These are phyloP conservation scores for Dryoscopus gambensis DNA, from an alignment of 2,113 vertebrate species.

Conservation along the genomic window DNA sequence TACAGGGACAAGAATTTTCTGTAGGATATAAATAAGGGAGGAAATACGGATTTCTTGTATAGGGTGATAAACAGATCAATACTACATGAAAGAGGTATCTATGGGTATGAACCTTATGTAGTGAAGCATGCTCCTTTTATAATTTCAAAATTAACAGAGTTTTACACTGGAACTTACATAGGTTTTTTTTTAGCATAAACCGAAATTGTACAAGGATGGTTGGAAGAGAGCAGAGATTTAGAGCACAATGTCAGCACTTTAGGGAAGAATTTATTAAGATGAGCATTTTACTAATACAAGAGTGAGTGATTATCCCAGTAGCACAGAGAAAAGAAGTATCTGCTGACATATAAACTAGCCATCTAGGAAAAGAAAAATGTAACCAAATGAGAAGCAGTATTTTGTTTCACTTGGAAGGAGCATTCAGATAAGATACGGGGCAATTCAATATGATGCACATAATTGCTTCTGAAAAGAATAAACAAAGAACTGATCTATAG, in stretches of 20 bases:
- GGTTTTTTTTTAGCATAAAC: not conserved
- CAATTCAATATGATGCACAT: not conserved
- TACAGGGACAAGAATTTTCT: not conserved
- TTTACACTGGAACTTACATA: not conserved
- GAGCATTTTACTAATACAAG: not conserved
- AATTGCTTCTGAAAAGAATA: conserved; percentile 26
- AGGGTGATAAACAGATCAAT: conserved; percentile 62
- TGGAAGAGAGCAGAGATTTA: not conserved
- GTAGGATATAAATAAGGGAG: conserved; percentile 45
- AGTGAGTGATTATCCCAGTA: not conserved
- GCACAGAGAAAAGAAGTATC: not conserved
- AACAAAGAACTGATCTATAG: not conserved
- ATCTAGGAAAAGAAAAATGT: not conserved
- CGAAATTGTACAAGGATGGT: not conserved
- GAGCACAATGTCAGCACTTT: not conserved
- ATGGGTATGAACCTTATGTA: conserved; percentile 16
- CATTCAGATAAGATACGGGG: not conserved
- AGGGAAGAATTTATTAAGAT: not conserved
- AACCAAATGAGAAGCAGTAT: not conserved
- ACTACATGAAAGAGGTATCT: conserved; percentile 28
- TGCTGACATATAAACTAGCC: not conserved
- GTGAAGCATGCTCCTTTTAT: conserved; percentile 2
- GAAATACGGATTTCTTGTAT: conserved; percentile 50
- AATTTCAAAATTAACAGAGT: conserved; percentile 37
- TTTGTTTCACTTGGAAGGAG: not conserved